Conservation (phyloP, 2,113 vertebrate genomes). For the Campylomormyrus tamandua region DNA sequence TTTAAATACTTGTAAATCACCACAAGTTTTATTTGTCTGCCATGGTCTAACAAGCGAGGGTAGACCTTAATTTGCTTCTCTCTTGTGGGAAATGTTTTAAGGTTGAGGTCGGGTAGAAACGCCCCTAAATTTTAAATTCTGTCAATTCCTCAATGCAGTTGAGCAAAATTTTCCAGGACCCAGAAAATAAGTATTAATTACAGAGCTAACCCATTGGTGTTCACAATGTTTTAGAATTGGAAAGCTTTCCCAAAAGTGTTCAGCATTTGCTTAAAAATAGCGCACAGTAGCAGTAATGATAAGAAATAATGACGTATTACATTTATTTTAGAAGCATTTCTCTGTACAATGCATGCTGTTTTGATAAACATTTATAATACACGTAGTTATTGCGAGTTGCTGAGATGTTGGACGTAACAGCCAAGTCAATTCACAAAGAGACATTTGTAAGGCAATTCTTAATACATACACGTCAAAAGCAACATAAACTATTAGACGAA, state of each 20-base stretch:
- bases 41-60: background rate
- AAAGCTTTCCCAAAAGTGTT: background rate
- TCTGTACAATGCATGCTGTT: background rate
- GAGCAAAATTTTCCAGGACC: background rate
- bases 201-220: background rate
- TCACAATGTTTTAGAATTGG: background rate
- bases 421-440: background rate
- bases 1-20: conserved; percentile 18
- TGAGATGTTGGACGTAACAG: background rate
- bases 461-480: background rate
- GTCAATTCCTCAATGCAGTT: background rate
- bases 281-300: background rate
- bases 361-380: background rate
- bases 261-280: background rate
- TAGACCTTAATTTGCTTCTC: conserved; percentile 18
- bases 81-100: conserved; percentile 11
- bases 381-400: background rate
- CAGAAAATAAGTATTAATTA: background rate
- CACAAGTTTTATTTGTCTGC: conserved; percentile 8
- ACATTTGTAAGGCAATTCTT: background rate
- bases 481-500: background rate
- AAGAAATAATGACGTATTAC: background rate
- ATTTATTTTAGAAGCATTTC: background rate
- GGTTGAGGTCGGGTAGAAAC: conserved; percentile 9
- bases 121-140: conserved; percentile 13